phyloP scores from a whole-genome alignment of 2,888 invertebrate genomes.

The Prosopocoilus inquinatus region DNA sequence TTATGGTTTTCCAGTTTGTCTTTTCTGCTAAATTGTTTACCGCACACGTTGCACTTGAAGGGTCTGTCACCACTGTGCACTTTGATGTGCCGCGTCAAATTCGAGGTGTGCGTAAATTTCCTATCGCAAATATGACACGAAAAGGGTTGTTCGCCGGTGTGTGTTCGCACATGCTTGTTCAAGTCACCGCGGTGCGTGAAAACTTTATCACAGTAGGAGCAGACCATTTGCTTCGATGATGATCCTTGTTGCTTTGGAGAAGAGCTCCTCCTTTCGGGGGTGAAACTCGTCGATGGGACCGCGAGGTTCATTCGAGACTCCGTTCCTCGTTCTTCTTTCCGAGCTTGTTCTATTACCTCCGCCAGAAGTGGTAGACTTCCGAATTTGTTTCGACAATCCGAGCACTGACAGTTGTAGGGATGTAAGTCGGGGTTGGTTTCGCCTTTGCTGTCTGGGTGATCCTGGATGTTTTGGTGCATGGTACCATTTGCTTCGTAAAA shows the following conservation, averaged over 20 bases:
- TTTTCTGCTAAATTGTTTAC: conserved; percentile 44
- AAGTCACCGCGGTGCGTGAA: conserved; percentile 47
- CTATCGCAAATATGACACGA: conserved; percentile 39
- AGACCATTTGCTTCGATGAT: conserved; percentile 21
- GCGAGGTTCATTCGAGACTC: neutral
- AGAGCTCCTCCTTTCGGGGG: neutral
- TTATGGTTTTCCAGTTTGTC: conserved; percentile 45
- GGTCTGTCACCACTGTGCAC: conserved; percentile 76
- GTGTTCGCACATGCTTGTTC: conserved; percentile 46
- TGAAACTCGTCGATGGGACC: neutral
- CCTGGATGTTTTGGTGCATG: conserved; percentile 7
- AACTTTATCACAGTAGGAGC: conserved; percentile 41
- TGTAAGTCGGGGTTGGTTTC: conserved; percentile 8
- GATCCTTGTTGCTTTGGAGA: neutral
- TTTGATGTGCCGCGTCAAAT: conserved; percentile 72
- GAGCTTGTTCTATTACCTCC: conserved; percentile 24
- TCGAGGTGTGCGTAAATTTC: conserved; percentile 56
- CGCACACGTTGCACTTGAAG: conserved; percentile 51
- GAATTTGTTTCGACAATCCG: conserved; percentile 21
- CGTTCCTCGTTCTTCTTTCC: conserved; percentile 6
- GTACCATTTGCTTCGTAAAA: conserved; percentile 9
- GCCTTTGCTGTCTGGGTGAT: neutral
- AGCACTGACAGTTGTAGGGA: conserved; percentile 22
- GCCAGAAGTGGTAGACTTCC: conserved; percentile 25
- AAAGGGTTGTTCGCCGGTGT: conserved; percentile 47